Base-by-base conservation (phyloP, 2,797 vertebrate species). In the Urophycis tenuis region DNA sequence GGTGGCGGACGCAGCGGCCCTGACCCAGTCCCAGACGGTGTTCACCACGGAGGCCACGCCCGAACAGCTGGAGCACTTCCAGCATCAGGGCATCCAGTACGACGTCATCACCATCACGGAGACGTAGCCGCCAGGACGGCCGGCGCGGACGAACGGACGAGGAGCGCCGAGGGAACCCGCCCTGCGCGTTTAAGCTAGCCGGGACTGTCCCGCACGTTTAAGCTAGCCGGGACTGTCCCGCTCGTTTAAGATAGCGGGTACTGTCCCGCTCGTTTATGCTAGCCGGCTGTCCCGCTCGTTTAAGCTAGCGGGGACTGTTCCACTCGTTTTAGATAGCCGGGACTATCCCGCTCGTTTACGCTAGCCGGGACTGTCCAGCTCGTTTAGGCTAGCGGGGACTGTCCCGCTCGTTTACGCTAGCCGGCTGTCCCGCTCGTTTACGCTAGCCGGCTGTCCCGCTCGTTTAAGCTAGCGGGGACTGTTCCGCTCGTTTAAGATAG, bases 81-180 rank as follows among this genome's bases (percentile, higher is more conserved):
- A 97, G 85, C 95, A 95, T 80, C 93, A 96, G 67, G 96, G 94
- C 77, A 94, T 99, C 88, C 95, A 96, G 77, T 99, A 98, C 2
- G 96, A 98, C 0, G 95, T 99, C 89, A 98, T 99, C 81, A 94
- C 96, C 1, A 93, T 98, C 88, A 88, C 93, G 0, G 95, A 95
- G 1, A 93, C 93, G 77, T 94, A 93, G 84, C 70, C 29, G 36
- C 29, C 15, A 78, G 74, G 45, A 83, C 73, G 29, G 60, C n/a
- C n/a, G n/a, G n/a, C n/a, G n/a, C n/a, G n/a, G n/a, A n/a, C n/a
- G n/a, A n/a, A n/a, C n/a, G n/a, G n/a, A n/a, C n/a, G 11, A 70
- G 11, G 67, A 70, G 2, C 2, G 5, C 11, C 11, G 14, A 70
- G 11, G 14, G 67, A 70, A 4, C 67, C 17, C 29, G 11, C 25